Evolutionary conservation across 2,113 vertebrate genomes (phyloP).

Genomic region (Pomatostomus ruficeps): DNA sequence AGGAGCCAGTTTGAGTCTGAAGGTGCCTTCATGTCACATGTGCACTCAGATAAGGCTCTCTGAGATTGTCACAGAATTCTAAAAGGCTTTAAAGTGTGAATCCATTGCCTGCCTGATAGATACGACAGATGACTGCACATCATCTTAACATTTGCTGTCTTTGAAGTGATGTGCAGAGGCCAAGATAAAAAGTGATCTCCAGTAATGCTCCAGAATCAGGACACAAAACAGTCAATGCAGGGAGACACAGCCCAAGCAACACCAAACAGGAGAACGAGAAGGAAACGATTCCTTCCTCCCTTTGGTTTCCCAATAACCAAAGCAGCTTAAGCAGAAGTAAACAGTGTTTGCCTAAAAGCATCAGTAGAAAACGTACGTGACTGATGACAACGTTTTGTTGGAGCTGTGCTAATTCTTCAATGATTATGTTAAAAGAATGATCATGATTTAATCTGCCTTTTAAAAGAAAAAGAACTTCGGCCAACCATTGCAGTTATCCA

Average conservation of each 20-base stretch:
- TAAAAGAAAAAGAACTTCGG: not conserved
- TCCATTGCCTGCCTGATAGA: not conserved
- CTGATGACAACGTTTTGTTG: not conserved
- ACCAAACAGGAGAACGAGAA: not conserved
- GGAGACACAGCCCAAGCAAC: not conserved
- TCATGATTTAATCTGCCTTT: not conserved
- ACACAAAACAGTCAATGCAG: not conserved
- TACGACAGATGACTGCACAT: not conserved
- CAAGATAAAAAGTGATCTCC: not conserved
- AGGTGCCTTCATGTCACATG: not conserved
- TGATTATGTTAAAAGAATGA: not conserved
- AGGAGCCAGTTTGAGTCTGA: not conserved
- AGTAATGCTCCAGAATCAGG: not conserved
- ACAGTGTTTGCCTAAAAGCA: not conserved
- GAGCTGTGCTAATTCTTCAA: not conserved
- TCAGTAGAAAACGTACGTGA: not conserved
- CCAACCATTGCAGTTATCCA: not conserved
- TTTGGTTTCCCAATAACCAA: not conserved
- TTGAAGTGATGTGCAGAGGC: not conserved
- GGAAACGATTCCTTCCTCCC: not conserved
- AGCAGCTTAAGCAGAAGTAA: not conserved
- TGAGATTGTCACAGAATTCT: not conserved
- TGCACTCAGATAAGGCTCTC: not conserved
- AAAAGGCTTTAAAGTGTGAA: not conserved
- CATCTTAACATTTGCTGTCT: not conserved